A percentile compares a stretch with the other conserved stretches of the same genome.
These are phyloP conservation scores for Aldabrachelys gigantea DNA, from an alignment of 2,113 vertebrate species.

Conservation along the genomic window DNA sequence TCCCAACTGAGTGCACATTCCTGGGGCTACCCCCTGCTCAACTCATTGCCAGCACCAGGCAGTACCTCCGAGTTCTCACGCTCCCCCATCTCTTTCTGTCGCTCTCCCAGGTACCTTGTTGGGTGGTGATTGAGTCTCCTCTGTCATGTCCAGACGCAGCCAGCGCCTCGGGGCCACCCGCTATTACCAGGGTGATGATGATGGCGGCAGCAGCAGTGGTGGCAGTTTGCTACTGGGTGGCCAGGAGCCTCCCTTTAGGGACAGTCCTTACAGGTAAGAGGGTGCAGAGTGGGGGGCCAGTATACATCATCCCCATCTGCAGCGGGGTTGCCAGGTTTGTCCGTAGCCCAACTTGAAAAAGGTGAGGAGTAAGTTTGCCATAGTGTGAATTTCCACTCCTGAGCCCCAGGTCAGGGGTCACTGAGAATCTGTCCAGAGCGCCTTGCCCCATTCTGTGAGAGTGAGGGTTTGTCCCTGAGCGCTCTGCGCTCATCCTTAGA, in stretches of 20 bases:
- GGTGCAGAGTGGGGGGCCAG: not conserved
- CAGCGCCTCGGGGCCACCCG: conserved; percentile 81
- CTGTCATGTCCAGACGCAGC: conserved; percentile 82
- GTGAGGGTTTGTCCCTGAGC: not conserved
- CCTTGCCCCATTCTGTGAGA: not conserved
- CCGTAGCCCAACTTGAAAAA: not conserved
- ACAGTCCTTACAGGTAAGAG: conserved; percentile 65
- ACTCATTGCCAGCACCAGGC: not conserved
- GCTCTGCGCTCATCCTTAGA: not conserved
- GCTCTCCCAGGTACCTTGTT: not conserved
- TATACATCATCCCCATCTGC: not conserved
- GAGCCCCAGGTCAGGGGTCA: not conserved
- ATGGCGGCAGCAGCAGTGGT: conserved; percentile 80
- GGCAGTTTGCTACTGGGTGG: conserved; percentile 59
- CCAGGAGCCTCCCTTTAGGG: conserved; percentile 68
- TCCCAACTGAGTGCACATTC: not conserved
- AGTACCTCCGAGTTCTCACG: not conserved
- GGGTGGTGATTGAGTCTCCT: not conserved
- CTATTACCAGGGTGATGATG: conserved; percentile 86
- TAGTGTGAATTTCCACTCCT: not conserved
- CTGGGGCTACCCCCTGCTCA: not conserved
- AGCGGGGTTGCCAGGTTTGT: not conserved
- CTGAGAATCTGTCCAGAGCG: not conserved
- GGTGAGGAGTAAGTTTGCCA: not conserved
- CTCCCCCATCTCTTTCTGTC: not conserved